Evolutionary conservation across 92 coral and sea anemone species (phyloP), one percentile per base, ranked within the genome.

Genomic region (Umimayanthus kanabou): DNA sequence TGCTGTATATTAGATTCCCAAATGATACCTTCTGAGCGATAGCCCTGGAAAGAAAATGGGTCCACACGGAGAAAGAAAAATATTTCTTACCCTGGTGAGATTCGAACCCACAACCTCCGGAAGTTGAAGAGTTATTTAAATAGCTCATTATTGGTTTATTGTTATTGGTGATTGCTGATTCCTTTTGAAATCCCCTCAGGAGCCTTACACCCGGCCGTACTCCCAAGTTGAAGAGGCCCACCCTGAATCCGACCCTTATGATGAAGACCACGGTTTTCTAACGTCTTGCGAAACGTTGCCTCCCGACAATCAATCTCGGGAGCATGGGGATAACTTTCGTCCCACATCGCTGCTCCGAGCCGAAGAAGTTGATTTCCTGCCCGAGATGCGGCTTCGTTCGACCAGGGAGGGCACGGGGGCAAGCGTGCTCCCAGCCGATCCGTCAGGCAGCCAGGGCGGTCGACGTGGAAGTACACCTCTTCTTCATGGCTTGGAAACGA

Each of bases 211-310:
- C 50, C 22, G 4, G 26, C 79, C 25, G 13, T 75, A 75, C 79
- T 5, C 79, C 20, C 79, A 75, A 4, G 26, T 39, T 75, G 50
- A 39, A 22, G 79, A 39, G 11, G n/a, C 25, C 10, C 79, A 1
- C 79, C 8, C 5, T 7, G 79, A 39, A 75, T 22, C 42, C 8
- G 79, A 40, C 15, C 28, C 79, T 16, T 75, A 75, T 25, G 10
- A 75, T 0, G 79, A 22, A 23, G 79, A 75, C 11, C 69, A 61
- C n/a, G 79, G 45, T 75, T 75, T 75, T 40, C 14, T 14, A 20
- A 75, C 79, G 26, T 75, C 79, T 1, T 75, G 26, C 25, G 79
- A 75, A 39, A 75, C 79, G 40, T 14, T 75, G 79, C 53, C 39
- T 2, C 79, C 42, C 14, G 79, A 75, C n/a, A 20, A 39, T 22